Evolutionary conservation across 2,888 invertebrate genomes (phyloP).

Genomic region (Andricus quercusramuli): DNA sequence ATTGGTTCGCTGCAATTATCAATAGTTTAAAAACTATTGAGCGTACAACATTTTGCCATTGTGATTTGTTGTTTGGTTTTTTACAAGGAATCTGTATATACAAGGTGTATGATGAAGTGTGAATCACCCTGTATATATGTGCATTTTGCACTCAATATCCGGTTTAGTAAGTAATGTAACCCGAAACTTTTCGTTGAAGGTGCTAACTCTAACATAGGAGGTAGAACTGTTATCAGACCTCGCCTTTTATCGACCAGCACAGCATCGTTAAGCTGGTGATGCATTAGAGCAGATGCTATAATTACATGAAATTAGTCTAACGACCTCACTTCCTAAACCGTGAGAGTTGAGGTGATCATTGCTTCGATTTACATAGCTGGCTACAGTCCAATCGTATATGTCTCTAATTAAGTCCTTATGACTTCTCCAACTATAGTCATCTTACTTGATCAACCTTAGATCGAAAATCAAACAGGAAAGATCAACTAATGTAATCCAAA

Average conservation of each 20-base stretch:
- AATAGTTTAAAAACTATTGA: no score
- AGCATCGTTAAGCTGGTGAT: conserved; percentile 32
- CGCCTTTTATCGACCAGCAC: conserved; percentile 27
- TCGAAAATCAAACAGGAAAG: neutral
- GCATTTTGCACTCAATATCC: conserved; percentile 6
- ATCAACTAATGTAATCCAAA: neutral
- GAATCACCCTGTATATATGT: no score
- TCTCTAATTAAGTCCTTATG: conserved; percentile 39
- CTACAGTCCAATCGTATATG: conserved; percentile 50
- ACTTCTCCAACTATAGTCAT: conserved; percentile 12
- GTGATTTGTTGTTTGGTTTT: no score
- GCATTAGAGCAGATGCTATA: conserved; percentile 30
- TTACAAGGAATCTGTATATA: no score
- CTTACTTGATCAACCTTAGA: neutral
- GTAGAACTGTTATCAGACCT: conserved; percentile 18
- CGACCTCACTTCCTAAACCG: conserved; percentile 41
- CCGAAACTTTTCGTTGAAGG: neutral
- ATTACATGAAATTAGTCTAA: conserved; percentile 39
- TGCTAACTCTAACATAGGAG: neutral
- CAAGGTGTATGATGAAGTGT: no score
- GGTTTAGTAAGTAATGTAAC: conserved; percentile 1
- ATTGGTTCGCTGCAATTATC: no score
- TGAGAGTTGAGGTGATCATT: conserved; percentile 42
- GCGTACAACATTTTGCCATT: no score
- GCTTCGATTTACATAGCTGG: conserved; percentile 54